Evolutionary conservation across 2,888 invertebrate species (phyloP), one percentile per base, ranked within the genome.

Genomic region (Lacanobia wlatinum): DNA sequence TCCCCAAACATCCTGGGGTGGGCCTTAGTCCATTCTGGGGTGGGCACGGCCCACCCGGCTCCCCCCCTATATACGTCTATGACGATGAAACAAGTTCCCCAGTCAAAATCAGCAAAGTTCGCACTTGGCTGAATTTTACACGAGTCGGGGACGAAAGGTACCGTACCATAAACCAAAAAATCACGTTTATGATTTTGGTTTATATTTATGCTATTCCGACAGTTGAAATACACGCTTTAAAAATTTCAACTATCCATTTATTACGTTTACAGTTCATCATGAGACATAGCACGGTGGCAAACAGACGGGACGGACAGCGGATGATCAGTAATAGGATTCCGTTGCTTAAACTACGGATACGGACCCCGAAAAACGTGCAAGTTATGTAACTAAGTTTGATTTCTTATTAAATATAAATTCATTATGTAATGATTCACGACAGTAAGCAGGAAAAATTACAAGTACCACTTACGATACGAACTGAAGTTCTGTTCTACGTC

Each of bases 391-490:
- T 18, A 40, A 34, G 23, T 50, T 76, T 21, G 16, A 28, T 40
- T 67, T 48, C 38, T 48, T 14, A 62, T 14, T 48, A 21, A 21
- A 55, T 61, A 43, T 0, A 52, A 76, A 12, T 59, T 59, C 4
- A 46, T 4, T 23, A 58, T 12, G 21, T 16, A 40, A 21, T 46
- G 23, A 73, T n/a, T 66, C 52, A 46, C 18, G 18, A 46, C 38
- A 56, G 43, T 59, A 59, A 21, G 43, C 46, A 76, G 34, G 28
- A 59, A 76, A 40, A 40, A 48, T 48, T 38, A 52, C n/a, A 59
- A 76, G 68, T 76, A 59, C 73, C 52, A 68, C 77, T 74, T 76
- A 50, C 14, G 58, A 76, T 76, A 69, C 18, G 12, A 53, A 48
- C 21, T 76, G 76, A 76, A 76, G 69, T 76, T 68, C 28, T 60